Conservation (phyloP, 2,888 invertebrate genomes). For the Podabrus alpinus region DNA sequence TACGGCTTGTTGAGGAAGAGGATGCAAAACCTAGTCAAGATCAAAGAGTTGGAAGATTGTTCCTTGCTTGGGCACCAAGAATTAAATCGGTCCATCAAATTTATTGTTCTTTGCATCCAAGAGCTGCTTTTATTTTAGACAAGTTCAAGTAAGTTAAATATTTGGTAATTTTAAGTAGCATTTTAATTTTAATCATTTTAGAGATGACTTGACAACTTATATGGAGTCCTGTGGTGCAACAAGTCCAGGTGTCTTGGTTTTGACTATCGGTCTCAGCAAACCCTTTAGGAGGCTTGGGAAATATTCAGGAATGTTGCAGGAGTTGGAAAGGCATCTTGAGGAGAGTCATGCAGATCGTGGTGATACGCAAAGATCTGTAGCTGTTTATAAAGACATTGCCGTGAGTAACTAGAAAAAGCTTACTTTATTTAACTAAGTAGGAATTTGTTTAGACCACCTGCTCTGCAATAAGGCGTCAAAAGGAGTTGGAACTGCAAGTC, state of each 20-base stretch:
- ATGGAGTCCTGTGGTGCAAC: conserved; percentile 89
- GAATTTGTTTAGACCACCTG: conserved; percentile 76
- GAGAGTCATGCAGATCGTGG: conserved; percentile 95
- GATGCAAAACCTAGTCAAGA: conserved; percentile 71
- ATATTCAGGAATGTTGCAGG: conserved; percentile 92
- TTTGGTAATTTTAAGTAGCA: background rate
- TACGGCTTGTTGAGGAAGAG: conserved; percentile 79
- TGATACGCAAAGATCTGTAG: conserved; percentile 93
- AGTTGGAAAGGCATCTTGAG: conserved; percentile 93
- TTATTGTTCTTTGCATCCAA: conserved; percentile 93
- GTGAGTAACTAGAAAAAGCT: conserved; percentile 62
- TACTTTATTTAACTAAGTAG: background rate
- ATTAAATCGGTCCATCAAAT: conserved; percentile 83
- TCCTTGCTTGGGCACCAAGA: conserved; percentile 81
- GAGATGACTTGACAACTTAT: conserved; percentile 81
- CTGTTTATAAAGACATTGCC: conserved; percentile 93
- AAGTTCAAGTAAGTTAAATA: conserved; percentile 76
- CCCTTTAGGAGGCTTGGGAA: conserved; percentile 94
- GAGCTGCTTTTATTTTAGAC: conserved; percentile 91
- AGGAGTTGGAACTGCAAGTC: conserved; percentile 94
- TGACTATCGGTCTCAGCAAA: conserved; percentile 92
- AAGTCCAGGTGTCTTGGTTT: conserved; percentile 82
- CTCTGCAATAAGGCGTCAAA: conserved; percentile 85
- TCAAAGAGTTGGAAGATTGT: conserved; percentile 89
- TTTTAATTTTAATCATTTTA: conserved; percentile 44